Base-by-base conservation (phyloP, 2,113 vertebrate species). In the Pteruthius melanotis region DNA sequence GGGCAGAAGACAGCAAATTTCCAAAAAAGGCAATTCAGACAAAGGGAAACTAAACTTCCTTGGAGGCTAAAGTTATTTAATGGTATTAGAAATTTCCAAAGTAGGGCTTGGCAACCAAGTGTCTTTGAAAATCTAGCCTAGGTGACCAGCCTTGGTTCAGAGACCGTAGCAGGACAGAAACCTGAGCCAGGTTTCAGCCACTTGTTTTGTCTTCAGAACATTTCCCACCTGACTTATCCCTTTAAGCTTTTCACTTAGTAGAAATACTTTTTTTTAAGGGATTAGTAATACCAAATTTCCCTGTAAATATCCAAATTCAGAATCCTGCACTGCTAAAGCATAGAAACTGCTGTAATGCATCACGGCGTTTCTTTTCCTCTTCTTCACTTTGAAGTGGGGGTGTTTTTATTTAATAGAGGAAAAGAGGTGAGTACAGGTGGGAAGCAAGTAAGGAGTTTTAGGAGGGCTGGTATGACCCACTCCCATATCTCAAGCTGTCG, bases 301-400 rank as follows among this genome's bases (percentile, higher is more conserved):
- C 23, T 33, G 19, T 74, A 50, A 85, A 59, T 59, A 80, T 10
- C 7, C 35, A 80, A 26, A 60, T 70, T 68, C 47, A 49, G 45
- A 90, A 68, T 75, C 72, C 24, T 22, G 14, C 33, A 27, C 16
- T 59, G 42, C 45, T 65, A 35, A 70, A 91, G 50, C 12, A 54
- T 5, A 76, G 18, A 66, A 76, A 61, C 22, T 22, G 9, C 12
- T 80, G 28, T 12, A 61, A 65, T 37, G 23, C 31, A 27, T 39
- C 9, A 18, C 17, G 1, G 27, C 11, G 5, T 39, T 31, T 15
- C 21, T 40, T 63, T n/a, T 8, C 18, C 5, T 26, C 68, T 30
- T n/a, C n/a, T n/a, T n/a, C n/a, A n/a, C n/a, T 60, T 50, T 50
- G 2, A n/a, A 64, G 12, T 0, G 2, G 23, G 14, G 0, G 0